These are phyloP conservation scores for Amblyraja radiata DNA, from an alignment of 2,797 vertebrate species.

Conservation along the genomic window DNA sequence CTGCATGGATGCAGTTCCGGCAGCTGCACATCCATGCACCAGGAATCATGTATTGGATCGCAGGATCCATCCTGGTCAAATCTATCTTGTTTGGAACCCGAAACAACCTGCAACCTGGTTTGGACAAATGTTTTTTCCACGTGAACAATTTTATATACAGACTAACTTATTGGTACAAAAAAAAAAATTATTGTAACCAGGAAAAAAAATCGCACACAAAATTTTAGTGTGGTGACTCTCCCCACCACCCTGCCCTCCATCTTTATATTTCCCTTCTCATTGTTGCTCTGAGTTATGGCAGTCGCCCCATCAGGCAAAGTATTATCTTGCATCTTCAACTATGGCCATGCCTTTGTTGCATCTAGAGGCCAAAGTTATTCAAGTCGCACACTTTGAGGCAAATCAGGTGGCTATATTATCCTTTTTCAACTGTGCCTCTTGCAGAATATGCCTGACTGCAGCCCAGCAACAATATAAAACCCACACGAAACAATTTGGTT, in stretches of 20 bases:
- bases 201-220: slow-evolving; percentile 15
- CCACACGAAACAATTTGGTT: not conserved
- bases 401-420: not conserved
- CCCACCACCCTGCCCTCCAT: not conserved
- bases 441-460: not conserved
- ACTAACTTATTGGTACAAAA: slow-evolving; percentile 38
- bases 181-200: slow-evolving; percentile 23
- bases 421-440: not conserved
- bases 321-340: not conserved
- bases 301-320: not conserved
- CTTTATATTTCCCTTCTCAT: not conserved
- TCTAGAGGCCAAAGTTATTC: not conserved
- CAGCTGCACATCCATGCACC: slow-evolving; percentile 29
- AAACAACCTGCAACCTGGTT: slow-evolving; percentile 20
- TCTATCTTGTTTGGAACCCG: slow-evolving; percentile 20
- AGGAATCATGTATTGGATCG: slow-evolving; percentile 1
- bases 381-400: not conserved
- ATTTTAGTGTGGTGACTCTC: not conserved
- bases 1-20: slow-evolving; percentile 37
- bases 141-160: slow-evolving; percentile 31
- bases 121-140: slow-evolving; percentile 28
- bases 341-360: not conserved
- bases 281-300: not conserved
- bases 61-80: slow-evolving; percentile 13
- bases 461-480: not conserved